Percentiles rank a stretch among this genome's conserved stretches.
These are phyloP conservation scores for Ophion obscuratus DNA, from an alignment of 2,888 invertebrate species.

Conservation along the genomic window DNA sequence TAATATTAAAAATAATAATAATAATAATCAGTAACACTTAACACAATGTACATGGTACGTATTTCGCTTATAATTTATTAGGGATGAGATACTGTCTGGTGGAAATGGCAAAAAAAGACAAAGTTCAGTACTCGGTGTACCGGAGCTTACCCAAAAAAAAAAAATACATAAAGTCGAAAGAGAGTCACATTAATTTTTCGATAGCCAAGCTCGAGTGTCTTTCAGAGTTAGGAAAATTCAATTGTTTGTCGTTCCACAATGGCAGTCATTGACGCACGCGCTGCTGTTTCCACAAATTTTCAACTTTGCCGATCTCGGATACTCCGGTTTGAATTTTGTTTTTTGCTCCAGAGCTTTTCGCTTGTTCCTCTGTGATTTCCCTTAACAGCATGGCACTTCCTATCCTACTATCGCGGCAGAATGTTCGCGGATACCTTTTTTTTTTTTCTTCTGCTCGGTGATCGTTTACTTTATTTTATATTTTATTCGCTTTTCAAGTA, in stretches of 20 bases:
- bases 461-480: conserved; percentile 54
- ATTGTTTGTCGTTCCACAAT: conserved; percentile 39
- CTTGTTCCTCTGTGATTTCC: conserved; percentile 69
- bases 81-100: conserved; percentile 64
- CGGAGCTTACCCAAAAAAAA: conserved; percentile 19
- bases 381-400: conserved; percentile 82
- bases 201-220: neutral
- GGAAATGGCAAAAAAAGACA: conserved; percentile 59
- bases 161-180: conserved; percentile 29
- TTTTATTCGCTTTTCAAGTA: conserved; percentile 64
- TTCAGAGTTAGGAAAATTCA: neutral
- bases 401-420: conserved; percentile 76
- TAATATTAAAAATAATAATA: conserved; percentile 72
- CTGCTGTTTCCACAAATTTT: conserved; percentile 2
- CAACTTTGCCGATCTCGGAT: conserved; percentile 25
- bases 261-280: conserved; percentile 56
- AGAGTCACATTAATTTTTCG: neutral
- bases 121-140: conserved; percentile 21
- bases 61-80: conserved; percentile 59
- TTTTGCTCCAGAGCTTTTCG: conserved; percentile 56
- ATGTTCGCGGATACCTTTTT: conserved; percentile 5
- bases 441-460: conserved; percentile 35
- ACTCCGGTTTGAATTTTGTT: neutral
- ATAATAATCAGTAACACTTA: conserved; percentile 79
- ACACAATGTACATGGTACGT: conserved; percentile 77